Percentiles rank a stretch among this genome's conserved stretches.
These are phyloP conservation scores for Hydrochoerus hydrochaeris DNA, from an alignment of 2,113 vertebrate species.

Conservation along the genomic window DNA sequence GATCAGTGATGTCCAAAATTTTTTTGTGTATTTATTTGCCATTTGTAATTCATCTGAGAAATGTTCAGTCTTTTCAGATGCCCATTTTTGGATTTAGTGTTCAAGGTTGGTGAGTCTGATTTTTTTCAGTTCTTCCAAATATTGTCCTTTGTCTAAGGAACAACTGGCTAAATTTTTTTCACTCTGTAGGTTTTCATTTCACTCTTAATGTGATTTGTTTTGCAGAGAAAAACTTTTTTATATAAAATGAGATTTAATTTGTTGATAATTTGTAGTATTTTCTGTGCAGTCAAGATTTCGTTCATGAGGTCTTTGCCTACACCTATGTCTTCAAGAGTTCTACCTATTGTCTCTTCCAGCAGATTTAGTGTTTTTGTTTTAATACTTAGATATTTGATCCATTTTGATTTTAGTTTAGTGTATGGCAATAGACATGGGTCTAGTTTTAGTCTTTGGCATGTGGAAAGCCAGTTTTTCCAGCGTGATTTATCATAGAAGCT, in stretches of 20 bases:
- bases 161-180: background rate
- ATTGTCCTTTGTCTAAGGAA: background rate
- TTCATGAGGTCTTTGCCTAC: too few relatives aligned
- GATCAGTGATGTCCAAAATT: background rate
- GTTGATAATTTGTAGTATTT: background rate
- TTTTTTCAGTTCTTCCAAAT: too few relatives aligned
- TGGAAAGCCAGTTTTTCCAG: too few relatives aligned
- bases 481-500: background rate
- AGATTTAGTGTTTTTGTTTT: too few relatives aligned
- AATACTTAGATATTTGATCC: too few relatives aligned
- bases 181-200: too few relatives aligned
- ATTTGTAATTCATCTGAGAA: background rate
- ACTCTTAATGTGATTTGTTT: too few relatives aligned
- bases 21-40: background rate
- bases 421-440: too few relatives aligned
- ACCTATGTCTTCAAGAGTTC: too few relatives aligned
- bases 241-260: background rate
- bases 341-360: too few relatives aligned
- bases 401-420: too few relatives aligned
- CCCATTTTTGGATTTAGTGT: background rate
- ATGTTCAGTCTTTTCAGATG: background rate
- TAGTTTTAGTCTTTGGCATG: too few relatives aligned
- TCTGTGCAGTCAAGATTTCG: background rate
- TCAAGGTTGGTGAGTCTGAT: background rate
- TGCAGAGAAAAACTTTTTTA: background rate